A percentile compares a stretch with the other conserved stretches of the same genome.
Conservation (phyloP, 2,888 invertebrate species). For the Trachelus iudaicus region DNA sequence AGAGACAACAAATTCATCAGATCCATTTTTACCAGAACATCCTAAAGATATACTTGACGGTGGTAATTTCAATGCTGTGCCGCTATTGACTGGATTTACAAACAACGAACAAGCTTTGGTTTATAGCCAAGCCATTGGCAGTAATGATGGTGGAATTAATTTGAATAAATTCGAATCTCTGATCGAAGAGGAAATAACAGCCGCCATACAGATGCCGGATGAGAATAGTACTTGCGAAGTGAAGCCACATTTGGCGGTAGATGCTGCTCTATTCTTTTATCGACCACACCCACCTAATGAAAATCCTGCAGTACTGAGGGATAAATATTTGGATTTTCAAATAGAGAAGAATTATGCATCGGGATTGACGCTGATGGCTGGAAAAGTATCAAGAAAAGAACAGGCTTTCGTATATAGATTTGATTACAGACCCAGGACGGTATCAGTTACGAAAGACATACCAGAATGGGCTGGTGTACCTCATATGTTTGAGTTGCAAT, state of each 20-base stretch:
- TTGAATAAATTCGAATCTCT: slow-evolving; percentile 72
- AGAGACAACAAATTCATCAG: slow-evolving; percentile 74
- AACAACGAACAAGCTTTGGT: slow-evolving; percentile 84
- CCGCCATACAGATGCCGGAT: slow-evolving; percentile 37
- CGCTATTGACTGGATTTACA: slow-evolving; percentile 81
- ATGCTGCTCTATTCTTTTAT: slow-evolving; percentile 82
- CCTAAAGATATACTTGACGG: slow-evolving; percentile 74
- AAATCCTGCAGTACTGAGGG: slow-evolving; percentile 72
- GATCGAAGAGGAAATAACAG: slow-evolving; percentile 69
- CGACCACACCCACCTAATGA: slow-evolving; percentile 74
- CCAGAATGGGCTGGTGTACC: slow-evolving; percentile 85
- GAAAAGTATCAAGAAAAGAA: slow-evolving; percentile 71
- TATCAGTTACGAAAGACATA: slow-evolving; percentile 73
- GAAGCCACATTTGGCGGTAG: slow-evolving; percentile 66
- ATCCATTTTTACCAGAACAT: slow-evolving; percentile 75
- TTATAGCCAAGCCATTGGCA: slow-evolving; percentile 67
- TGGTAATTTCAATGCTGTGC: slow-evolving; percentile 75
- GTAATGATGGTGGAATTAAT: slow-evolving; percentile 72
- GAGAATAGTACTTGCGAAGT: slow-evolving; percentile 61
- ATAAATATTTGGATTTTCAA: slow-evolving; percentile 77
- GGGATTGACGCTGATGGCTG: slow-evolving; percentile 77
- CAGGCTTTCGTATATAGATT: slow-evolving; percentile 79
- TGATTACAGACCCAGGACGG: slow-evolving; percentile 76
- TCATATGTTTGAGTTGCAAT: slow-evolving; percentile 84
- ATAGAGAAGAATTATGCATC: slow-evolving; percentile 82